Base-by-base conservation (phyloP, 1,140 invertebrate genomes). In the Aradophagus sp. region DNA sequence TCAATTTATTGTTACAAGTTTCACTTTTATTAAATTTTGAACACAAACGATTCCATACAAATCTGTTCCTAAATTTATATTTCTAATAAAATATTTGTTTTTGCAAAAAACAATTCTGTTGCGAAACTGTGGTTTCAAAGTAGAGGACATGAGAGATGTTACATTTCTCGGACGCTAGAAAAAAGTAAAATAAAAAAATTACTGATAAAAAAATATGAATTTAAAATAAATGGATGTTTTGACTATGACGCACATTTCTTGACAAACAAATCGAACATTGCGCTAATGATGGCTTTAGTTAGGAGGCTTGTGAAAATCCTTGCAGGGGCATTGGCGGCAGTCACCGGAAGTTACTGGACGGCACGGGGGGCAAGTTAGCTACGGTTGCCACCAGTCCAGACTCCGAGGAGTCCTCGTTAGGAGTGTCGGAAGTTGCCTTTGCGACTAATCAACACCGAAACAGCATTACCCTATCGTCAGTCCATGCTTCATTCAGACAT, bases 321-420 rank as follows among this genome's bases (percentile, higher is more conserved):
- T 86, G 70, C 84, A 86, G 84, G 80, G 82, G 81, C 76, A 84
- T 87, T 80, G 86, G 76, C 80, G 86, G 86, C 74, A 77, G 85
- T 44, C 87, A 89, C 77, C 84, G 87, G 45, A 89, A 88, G 78
- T 83, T 88, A 59, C 79, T 89, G 77, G 87, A 88, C 71, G 86
- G 86, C 67, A 77, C 86, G 62, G 85, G 84, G 74, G 83, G 82
- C 62, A 89, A 88, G 77, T 80, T 88, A 71, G 84, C 87, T 56
- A 86, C 87, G 38, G 83, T 88, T 70, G 80, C 86, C 62, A 87
- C 84, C 72, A 87, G 86, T 73, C 86, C 87, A 56, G 83, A 86
- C 77, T 85, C 79, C 61, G 82, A 84, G 45, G 82, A 84, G 79
- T 82, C 81, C 29, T 76, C 80, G 26, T 76, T 82, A 76, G 74